These are phyloP conservation scores for Clusia tigrina DNA, from an alignment of 2,888 invertebrate genomes.

Conservation along the genomic window DNA sequence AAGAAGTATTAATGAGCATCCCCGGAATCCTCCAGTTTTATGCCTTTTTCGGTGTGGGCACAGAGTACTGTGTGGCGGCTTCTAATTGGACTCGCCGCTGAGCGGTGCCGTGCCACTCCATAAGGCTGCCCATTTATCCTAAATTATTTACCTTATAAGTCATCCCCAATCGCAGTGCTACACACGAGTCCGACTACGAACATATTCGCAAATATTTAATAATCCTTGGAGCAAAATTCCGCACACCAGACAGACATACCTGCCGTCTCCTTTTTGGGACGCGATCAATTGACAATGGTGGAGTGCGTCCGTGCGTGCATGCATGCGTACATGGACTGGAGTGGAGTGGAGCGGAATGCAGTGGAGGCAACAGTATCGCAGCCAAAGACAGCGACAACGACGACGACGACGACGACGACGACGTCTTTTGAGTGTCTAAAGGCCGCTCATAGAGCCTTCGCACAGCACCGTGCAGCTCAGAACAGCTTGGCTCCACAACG, in stretches of 20 bases:
- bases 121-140: neutral
- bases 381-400: slow-evolving; percentile 4
- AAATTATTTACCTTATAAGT: slow-evolving; percentile 25
- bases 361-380: neutral
- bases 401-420: neutral
- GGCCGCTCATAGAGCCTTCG: neutral
- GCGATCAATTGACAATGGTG: neutral
- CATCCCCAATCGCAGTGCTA: neutral
- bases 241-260: slow-evolving; percentile 18
- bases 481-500: slow-evolving; percentile 9
- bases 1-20: too few relatives aligned
- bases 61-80: too few relatives aligned
- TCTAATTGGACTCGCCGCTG: neutral
- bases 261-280: neutral
- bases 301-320: too few relatives aligned
- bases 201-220: slow-evolving; percentile 20
- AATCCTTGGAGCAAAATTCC: slow-evolving; percentile 29
- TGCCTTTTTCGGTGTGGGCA: too few relatives aligned
- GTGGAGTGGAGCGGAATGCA: neutral
- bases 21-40: too few relatives aligned
- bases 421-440: neutral
- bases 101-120: neutral
- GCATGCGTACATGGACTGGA: slow-evolving; percentile 7
- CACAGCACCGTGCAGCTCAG: too few relatives aligned
- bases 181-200: too few relatives aligned